A percentile compares a stretch with the other conserved stretches of the same genome.
Evolutionary conservation across 2,797 vertebrate genomes (phyloP).

Genomic region (Phoebastria nigripes): DNA sequence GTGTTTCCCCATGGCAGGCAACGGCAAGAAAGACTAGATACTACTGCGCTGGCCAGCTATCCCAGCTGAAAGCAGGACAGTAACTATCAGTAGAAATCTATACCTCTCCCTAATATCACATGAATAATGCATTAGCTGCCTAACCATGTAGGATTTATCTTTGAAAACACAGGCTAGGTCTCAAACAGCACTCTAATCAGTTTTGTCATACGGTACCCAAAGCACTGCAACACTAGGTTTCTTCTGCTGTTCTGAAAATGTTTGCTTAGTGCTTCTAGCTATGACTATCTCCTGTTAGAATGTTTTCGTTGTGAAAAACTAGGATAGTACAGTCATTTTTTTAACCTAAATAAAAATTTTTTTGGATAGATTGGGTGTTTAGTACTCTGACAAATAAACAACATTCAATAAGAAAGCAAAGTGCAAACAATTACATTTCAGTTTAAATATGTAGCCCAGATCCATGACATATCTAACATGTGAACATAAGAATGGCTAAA

Average conservation of each 20-base stretch:
- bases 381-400: neutral
- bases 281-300: neutral
- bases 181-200: neutral
- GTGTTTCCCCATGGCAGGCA: neutral
- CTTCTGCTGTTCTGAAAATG: neutral
- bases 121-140: constrained; percentile 18
- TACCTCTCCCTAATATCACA: neutral
- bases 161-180: neutral
- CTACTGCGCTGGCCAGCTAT: neutral
- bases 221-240: neutral
- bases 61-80: no score
- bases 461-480: neutral
- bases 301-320: neutral
- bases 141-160: neutral
- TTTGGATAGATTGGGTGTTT: neutral
- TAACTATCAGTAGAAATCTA: constrained; percentile 47
- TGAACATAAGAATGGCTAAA: neutral
- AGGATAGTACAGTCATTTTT: neutral
- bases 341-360: neutral
- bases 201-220: neutral
- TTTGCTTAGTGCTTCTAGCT: neutral
- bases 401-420: neutral
- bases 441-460: neutral
- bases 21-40: neutral
- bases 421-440: neutral